Base-by-base conservation (phyloP, 2,797 vertebrate genomes). In the Parauchenoglanis punctatus region DNA sequence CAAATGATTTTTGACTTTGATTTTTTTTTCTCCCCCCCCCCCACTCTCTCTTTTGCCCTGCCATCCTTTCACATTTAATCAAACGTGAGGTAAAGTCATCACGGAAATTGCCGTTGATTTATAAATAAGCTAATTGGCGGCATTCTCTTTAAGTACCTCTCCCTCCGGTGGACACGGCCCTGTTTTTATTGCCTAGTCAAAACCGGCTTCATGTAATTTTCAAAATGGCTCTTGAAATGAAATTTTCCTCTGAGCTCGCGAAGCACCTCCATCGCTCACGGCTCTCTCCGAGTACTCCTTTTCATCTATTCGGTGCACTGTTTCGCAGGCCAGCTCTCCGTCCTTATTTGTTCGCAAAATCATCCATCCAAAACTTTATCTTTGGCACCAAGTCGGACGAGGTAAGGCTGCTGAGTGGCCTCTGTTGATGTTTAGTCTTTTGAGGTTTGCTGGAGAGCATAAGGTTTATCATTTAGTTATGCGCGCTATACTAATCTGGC, bases 111-210 rank as follows among this genome's bases (percentile, higher is more conserved):
- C 96, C 94, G 96, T 96, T 97, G 97, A 97, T 97, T 97, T 97
- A 97, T 97, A 97, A 97, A 97, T 97, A 97, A 97, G 95, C 95
- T 98, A 97, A 98, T 97, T 97, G 96, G 96, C 96, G 95, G 95
- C 96, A 96, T 97, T 96, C 94, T 93, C 96, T 94, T 94, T 96
- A 97, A 97, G 96, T 97, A 97, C 96, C 95, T 93, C 93, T 96
- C 94, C 94, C 94, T 81, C 63, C 70, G 81, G 89, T 89, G 89
- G 90, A 92, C 89, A 90, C 56, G 88, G 88, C 89, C 81, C 86
- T 28, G 87, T 87, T 93, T 94, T 95, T 94, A 94, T 91, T 90
- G 92, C 93, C 89, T 90, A 93, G 92, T 93, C 93, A 93, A 93
- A 93, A 92, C 89, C 89, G 87, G 89, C 90, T 91, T 70, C 84